These are phyloP conservation scores for Drosophila tripunctata DNA, from an alignment of 2,888 invertebrate genomes.

Conservation along the genomic window DNA sequence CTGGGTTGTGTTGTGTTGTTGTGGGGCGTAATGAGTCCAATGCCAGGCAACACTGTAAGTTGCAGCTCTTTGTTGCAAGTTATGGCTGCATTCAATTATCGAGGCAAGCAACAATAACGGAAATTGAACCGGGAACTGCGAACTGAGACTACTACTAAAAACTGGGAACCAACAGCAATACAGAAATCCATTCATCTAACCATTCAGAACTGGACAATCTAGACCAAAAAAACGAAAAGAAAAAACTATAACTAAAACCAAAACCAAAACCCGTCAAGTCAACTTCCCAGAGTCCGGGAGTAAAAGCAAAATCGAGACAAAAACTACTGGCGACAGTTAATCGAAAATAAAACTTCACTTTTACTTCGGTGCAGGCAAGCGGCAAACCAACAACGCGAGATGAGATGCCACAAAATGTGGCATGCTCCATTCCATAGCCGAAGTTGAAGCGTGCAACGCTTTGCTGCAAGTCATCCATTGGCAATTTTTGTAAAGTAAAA, in stretches of 20 bases:
- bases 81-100: slow-evolving; percentile 36
- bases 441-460: slow-evolving; percentile 1
- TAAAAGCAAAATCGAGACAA: background rate
- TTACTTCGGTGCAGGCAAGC: slow-evolving; percentile 33
- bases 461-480: slow-evolving; percentile 33
- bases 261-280: background rate
- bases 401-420: slow-evolving; percentile 15
- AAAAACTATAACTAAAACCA: no score
- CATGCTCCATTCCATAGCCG: background rate
- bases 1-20: background rate
- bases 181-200: background rate
- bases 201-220: background rate
- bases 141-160: no score
- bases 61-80: slow-evolving; percentile 39
- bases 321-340: slow-evolving; percentile 3
- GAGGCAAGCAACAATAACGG: slow-evolving; percentile 6
- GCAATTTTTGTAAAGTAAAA: slow-evolving; percentile 60
- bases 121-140: slow-evolving; percentile 11
- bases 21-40: slow-evolving; percentile 60
- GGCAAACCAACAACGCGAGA: background rate
- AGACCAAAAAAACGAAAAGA: no score
- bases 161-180: no score
- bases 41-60: slow-evolving; percentile 42
- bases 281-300: background rate
- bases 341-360: slow-evolving; percentile 61